phyloP scores from a whole-genome alignment of 1,140 invertebrate species.

The Pseudoatta argentina region DNA sequence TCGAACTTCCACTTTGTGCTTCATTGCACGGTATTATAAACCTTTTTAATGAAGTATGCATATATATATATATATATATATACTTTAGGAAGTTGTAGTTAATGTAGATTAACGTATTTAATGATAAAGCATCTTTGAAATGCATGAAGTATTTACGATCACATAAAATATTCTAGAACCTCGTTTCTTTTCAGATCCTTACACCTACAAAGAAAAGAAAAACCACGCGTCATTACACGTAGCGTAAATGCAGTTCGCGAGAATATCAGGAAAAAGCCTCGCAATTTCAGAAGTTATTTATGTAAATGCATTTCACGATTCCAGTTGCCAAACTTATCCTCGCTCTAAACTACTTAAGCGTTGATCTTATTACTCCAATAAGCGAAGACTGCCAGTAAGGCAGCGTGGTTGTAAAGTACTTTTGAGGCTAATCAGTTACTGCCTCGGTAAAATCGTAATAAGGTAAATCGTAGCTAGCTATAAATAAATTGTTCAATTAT shows the following conservation, averaged over 20 bases:
- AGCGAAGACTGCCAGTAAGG: constrained; percentile 37
- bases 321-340: constrained; percentile 59
- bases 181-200: neutral
- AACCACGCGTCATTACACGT: neutral
- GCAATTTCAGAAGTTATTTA: constrained; percentile 51
- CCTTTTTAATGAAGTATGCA: neutral
- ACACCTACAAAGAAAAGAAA: neutral
- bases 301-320: constrained; percentile 55
- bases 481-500: constrained; percentile 32
- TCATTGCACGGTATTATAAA: constrained; percentile 16
- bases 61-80: neutral
- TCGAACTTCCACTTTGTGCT: constrained; percentile 46
- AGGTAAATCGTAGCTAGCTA: constrained; percentile 39
- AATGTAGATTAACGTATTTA: constrained; percentile 16
- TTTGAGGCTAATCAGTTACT: constrained; percentile 49
- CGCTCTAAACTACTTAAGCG: constrained; percentile 54
- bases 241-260: neutral
- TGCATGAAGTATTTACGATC: neutral
- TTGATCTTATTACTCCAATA: constrained; percentile 57
- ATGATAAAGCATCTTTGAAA: neutral
- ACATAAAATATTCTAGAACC: neutral
- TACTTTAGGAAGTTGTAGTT: neutral
- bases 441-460: constrained; percentile 43
- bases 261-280: neutral
- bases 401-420: constrained; percentile 46